phyloP scores from a whole-genome alignment of 2,113 vertebrate genomes.

The Amphilophus citrinellus region DNA sequence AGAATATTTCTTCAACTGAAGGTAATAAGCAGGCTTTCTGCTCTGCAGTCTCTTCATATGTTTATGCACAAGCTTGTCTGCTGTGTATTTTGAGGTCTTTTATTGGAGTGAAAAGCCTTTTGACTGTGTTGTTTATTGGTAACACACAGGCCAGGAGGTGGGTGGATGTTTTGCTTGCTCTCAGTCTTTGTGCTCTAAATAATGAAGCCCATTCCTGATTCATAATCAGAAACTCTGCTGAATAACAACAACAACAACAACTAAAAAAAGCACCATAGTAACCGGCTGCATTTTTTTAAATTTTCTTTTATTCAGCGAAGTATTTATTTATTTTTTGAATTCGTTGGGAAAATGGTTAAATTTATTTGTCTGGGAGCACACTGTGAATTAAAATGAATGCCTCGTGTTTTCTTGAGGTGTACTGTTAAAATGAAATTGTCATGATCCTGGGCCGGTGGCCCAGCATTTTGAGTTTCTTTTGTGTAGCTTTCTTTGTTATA shows the following conservation, averaged over 20 bases:
- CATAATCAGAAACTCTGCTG: conserved; percentile 9
- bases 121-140: conserved; percentile 1
- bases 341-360: background rate
- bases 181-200: conserved; percentile 36
- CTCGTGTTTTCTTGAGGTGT: conserved; percentile 23
- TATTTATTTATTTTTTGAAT: conserved; percentile 18
- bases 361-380: conserved; percentile 5
- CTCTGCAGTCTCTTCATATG: background rate
- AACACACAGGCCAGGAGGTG: conserved; percentile 25
- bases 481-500: no score
- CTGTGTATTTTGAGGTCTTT: conserved; percentile 12
- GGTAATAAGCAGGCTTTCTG: background rate
- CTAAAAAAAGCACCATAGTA: background rate
- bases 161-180: conserved; percentile 27
- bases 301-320: background rate
- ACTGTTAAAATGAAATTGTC: conserved; percentile 20
- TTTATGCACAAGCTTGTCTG: background rate
- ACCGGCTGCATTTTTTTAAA: background rate
- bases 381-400: conserved; percentile 19
- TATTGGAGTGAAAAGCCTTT: background rate
- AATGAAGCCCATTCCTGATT: conserved; percentile 38
- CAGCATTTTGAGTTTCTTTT: no score
- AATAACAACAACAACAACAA: background rate
- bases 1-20: background rate
- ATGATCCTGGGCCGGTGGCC: no score